Conservation (phyloP, 2,888 invertebrate genomes). For the Leptura quadrifasciata region DNA sequence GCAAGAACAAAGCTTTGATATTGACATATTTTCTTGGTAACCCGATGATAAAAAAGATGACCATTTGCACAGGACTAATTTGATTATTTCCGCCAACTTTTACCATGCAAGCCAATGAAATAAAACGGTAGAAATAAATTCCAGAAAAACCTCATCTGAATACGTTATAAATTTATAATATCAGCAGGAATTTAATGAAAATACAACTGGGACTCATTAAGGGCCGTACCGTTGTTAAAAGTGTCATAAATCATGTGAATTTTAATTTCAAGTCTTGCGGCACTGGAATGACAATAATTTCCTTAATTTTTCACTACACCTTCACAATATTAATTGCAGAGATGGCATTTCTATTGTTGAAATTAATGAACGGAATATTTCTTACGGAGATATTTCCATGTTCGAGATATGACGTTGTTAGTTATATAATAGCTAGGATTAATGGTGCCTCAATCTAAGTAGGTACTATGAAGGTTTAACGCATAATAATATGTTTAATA, state of each 20-base stretch:
- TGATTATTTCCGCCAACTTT: no score
- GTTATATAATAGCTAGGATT: conserved; percentile 4
- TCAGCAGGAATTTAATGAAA: not conserved
- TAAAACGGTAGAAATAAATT: no score
- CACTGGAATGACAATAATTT: conserved; percentile 25
- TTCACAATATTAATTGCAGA: not conserved
- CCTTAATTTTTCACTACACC: conserved; percentile 23
- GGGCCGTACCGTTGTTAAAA: not conserved
- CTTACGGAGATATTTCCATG: not conserved
- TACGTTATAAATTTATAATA: not conserved
- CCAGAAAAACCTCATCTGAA: no score
- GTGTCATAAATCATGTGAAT: conserved; percentile 13
- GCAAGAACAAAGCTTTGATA: no score
- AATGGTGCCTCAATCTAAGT: conserved; percentile 7
- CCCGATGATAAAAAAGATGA: no score
- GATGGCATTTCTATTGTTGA: conserved; percentile 16
- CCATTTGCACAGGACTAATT: no score
- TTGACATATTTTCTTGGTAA: no score
- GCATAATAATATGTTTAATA: no score
- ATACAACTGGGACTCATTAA: conserved; percentile 7
- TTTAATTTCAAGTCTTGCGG: conserved; percentile 19
- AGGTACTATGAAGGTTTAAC: not conserved
- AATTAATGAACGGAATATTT: not conserved
- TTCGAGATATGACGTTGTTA: not conserved
- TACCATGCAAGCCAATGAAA: no score